A percentile compares a stretch with the other conserved stretches of the same genome.
These are phyloP conservation scores for Spea bombifrons DNA, from an alignment of 2,113 vertebrate species.

Conservation along the genomic window DNA sequence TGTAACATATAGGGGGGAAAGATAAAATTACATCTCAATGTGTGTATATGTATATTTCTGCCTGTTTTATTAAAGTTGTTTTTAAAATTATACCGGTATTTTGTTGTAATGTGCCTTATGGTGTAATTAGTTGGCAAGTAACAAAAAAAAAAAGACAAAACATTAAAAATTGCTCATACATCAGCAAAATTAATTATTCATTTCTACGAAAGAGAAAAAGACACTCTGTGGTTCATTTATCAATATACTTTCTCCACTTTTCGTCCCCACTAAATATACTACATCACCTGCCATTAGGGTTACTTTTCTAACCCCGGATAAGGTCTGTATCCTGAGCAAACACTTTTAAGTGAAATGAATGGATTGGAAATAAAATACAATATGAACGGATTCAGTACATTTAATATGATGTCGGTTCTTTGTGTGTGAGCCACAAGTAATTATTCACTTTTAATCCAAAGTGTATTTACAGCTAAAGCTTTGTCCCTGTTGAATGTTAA, in stretches of 20 bases:
- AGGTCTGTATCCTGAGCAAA: neutral
- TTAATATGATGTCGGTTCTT: too few relatives aligned
- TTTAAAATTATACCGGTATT: too few relatives aligned
- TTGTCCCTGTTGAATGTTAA: conserved; percentile 24
- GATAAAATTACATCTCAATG: too few relatives aligned
- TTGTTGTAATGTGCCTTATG: too few relatives aligned
- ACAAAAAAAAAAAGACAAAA: too few relatives aligned
- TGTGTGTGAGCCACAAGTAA: too few relatives aligned
- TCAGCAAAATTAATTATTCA: neutral
- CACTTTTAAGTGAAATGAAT: neutral
- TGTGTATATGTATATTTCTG: too few relatives aligned
- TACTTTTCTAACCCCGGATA: neutral
- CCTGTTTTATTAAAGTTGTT: too few relatives aligned
- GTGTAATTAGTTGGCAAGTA: too few relatives aligned
- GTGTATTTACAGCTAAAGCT: conserved; percentile 4
- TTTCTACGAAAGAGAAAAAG: neutral
- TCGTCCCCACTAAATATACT: neutral
- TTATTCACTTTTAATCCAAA: neutral
- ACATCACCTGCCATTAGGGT: neutral
- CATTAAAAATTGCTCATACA: too few relatives aligned
- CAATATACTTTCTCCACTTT: conserved; percentile 8
- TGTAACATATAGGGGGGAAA: too few relatives aligned
- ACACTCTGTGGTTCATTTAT: neutral
- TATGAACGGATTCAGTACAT: too few relatives aligned
- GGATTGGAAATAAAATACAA: neutral